A percentile compares a stretch with the other conserved stretches of the same genome.
These are phyloP conservation scores for Neoaliturus tenellus DNA, from an alignment of 2,888 invertebrate species.

Conservation along the genomic window DNA sequence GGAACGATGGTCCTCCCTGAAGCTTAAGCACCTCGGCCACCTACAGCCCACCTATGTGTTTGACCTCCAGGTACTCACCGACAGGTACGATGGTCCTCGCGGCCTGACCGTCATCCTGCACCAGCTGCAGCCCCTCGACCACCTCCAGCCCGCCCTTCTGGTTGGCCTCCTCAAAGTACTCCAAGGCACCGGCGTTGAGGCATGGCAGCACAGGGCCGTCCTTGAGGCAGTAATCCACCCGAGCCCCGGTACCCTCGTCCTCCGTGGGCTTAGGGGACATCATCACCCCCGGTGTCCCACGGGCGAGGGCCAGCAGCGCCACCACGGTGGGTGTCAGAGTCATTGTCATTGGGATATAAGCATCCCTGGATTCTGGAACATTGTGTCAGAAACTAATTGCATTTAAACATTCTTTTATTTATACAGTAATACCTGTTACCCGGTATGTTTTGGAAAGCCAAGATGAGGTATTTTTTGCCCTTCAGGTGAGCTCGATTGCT, in stretches of 20 bases:
- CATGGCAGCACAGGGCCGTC: conserved; percentile 63
- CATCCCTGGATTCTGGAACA: no score
- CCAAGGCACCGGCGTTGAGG: conserved; percentile 62
- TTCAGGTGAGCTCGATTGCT: no score
- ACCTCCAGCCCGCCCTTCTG: conserved; percentile 50
- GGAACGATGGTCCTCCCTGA: no score
- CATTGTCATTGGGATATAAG: neutral
- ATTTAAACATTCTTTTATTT: no score
- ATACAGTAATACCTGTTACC: no score
- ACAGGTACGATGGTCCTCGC: conserved; percentile 40
- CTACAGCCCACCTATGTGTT: conserved; percentile 43
- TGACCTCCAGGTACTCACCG: conserved; percentile 37
- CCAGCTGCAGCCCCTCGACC: conserved; percentile 63
- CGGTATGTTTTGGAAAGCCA: no score
- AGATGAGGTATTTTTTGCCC: no score
- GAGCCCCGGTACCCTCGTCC: conserved; percentile 27
- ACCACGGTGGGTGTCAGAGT: neutral
- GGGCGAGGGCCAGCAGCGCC: neutral
- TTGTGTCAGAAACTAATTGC: no score
- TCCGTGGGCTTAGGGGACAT: neutral
- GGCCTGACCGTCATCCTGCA: conserved; percentile 58
- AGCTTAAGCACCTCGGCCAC: conserved; percentile 62
- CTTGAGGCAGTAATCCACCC: conserved; percentile 59
- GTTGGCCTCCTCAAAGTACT: conserved; percentile 61
- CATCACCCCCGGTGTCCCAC: conserved; percentile 5